Percentiles rank a stretch among this genome's conserved stretches.
Conservation (phyloP, 2,113 vertebrate species). For the Mustelus asterias region DNA sequence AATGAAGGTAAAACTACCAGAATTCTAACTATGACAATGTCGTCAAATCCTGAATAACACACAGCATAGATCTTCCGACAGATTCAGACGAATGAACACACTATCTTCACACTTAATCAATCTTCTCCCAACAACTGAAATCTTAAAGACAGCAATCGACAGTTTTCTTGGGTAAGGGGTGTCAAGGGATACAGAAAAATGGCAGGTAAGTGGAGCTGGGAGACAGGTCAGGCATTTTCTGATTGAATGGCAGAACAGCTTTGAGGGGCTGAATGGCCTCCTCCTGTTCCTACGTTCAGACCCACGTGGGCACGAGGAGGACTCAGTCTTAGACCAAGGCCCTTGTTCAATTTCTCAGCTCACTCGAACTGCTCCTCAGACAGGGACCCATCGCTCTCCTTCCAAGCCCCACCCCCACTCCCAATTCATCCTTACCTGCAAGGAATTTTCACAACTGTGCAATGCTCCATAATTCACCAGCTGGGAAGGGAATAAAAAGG, state of each 20-base stretch:
- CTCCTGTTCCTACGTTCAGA: neutral
- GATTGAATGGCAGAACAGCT: no score
- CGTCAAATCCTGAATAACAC: neutral
- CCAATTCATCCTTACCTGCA: neutral
- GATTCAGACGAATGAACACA: neutral
- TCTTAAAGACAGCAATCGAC: neutral
- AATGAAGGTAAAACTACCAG: neutral
- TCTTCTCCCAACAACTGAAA: neutral
- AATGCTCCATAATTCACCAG: neutral
- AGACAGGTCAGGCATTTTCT: neutral
- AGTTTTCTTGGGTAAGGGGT: neutral
- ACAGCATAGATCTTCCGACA: neutral
- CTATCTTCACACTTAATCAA: neutral
- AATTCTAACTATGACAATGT: neutral
- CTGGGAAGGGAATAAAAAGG: conserved; percentile 1
- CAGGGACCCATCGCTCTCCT: neutral
- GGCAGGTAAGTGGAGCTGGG: neutral
- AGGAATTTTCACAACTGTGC: neutral
- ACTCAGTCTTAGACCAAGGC: neutral
- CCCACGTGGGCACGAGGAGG: neutral
- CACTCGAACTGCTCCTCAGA: neutral
- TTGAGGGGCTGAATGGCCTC: no score
- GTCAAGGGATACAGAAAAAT: neutral
- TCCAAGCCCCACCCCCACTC: no score
- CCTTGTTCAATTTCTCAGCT: neutral